Base-by-base conservation (phyloP, 1,140 invertebrate genomes). In the Zaprionus capensis region DNA sequence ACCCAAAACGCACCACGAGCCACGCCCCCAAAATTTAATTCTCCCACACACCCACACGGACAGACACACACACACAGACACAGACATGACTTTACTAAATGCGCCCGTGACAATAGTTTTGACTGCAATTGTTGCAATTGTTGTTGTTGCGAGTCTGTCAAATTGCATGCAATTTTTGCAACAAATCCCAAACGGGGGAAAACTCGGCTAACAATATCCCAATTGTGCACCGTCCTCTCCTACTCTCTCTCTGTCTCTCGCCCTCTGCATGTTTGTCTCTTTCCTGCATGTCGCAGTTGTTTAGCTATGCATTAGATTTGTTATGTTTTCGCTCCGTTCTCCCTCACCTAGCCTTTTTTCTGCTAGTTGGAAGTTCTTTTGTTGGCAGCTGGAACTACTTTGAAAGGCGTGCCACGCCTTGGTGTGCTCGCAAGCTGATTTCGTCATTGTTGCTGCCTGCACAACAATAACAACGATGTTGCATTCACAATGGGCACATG, bases 271-370 rank as follows among this genome's bases (percentile, higher is more conserved):
- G 20, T n/a, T 36, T 56, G 53, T 49, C 46, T 2, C 20, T 51
- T 51, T 51, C 20, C 26, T 41, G 46, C 57, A 69, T 63, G 20
- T 51, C 51, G 46, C 38, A 59, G 58, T 80, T 80, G 79, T 82
- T 86, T 82, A 87, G 72, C 72, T 82, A 86, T 86, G 82, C 83
- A 82, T 86, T 87, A 87, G 76, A 82, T 82, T 82, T 81, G 75
- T 58, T 70, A 63, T 72, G 46, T 63, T 73, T 62, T 77, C 74
- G 53, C 71, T 74, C 24, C 17, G 7, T 5, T 11, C 31, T 9
- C 14, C 59, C 56, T 36, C 31, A 31, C 28, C 49, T 57, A 55
- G 51, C 62, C 77, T 71, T 77, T 58, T 71, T 70, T 55, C 75
- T 67, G 71, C 78, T 44, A 59, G 66, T 49, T 68, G 44, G 31